Base-by-base conservation (phyloP, 2,113 vertebrate species). In the Pteronura brasiliensis region DNA sequence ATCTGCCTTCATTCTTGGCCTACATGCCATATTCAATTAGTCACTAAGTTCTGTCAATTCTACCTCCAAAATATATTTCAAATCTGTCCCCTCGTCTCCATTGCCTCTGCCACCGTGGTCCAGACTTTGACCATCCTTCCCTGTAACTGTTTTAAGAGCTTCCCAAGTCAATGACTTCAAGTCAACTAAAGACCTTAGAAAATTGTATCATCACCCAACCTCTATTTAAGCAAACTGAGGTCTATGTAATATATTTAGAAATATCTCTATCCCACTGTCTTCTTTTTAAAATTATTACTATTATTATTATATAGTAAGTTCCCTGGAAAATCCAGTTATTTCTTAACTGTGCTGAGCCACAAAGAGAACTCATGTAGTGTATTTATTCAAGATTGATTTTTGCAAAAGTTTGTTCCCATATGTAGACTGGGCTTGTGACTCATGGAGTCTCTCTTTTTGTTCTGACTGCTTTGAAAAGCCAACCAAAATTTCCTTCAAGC, bases 401-500 rank as follows among this genome's bases (percentile, higher is more conserved):
- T 96, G 36, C 57, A 61, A 95, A 95, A 93, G 79, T 88, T 90
- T 79, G 74, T 90, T 90, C 36, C 69, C 49, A 69, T 90, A 42
- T 90, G 76, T 72, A 94, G 74, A 93, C 44, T 83, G 42, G 47
- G 27, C 44, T 74, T 65, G 74, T 98, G 95, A 98, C 88, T 96
- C 89, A 61, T 34, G 76, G 67, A 93, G 4, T 36, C 91, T 94
- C 63, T 90, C 81, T 95, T 97, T 95, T 93, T 96, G 92, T 98
- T 91, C 95, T 96, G 84, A 11, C 61, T 96, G 81, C 96, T 97
- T 96, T 97, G 88, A 97, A 97, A 96, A 98, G 52, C 52, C 96
- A 85, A 95, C 71, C 49, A 71, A 81, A 97, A 96, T 90, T 96
- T 98, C 90, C 94, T 97, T 96, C 94, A 90, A 97, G 83, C 95